Percentiles rank a stretch among this genome's conserved stretches.
These are phyloP conservation scores for Bolinopsis microptera DNA, from an alignment of 37 sponge, comb jelly and placozoan genomes.

Conservation along the genomic window DNA sequence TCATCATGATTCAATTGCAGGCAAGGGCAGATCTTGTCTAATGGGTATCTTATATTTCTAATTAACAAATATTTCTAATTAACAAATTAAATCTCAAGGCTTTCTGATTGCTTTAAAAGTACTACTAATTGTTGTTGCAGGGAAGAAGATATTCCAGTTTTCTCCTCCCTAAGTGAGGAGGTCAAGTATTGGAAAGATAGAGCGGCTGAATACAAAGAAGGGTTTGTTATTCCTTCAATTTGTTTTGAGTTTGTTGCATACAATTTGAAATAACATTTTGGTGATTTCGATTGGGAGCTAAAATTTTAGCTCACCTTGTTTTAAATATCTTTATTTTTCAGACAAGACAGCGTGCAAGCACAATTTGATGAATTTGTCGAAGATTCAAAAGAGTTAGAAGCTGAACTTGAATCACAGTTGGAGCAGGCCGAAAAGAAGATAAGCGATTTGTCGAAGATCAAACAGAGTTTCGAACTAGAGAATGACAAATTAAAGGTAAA, in stretches of 20 bases:
- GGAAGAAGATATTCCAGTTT: constrained; percentile 12
- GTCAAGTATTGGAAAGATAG: not conserved
- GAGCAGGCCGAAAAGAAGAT: constrained; percentile 83
- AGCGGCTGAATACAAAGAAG: not conserved
- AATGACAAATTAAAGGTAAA: constrained; percentile 82
- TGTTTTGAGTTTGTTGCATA: too few species aligned
- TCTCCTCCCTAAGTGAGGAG: not conserved
- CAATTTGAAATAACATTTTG: too few species aligned
- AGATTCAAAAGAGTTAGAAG: constrained; percentile 88
- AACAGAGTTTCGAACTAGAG: constrained; percentile 80
- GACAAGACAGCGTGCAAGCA: constrained; percentile 71
- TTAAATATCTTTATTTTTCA: too few species aligned
- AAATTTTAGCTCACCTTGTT: too few species aligned
- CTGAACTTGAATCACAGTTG: constrained; percentile 88
- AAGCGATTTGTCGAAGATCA: constrained; percentile 72
- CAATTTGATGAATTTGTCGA: constrained; percentile 93
- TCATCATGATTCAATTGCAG: too few species aligned
- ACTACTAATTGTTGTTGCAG: too few species aligned
- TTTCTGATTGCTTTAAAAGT: too few species aligned
- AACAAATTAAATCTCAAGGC: too few species aligned
- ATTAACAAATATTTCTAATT: too few species aligned
- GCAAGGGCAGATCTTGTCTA: too few species aligned
- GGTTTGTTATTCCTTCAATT: not conserved
- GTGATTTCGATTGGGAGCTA: too few species aligned
- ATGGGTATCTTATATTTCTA: too few species aligned